Percentiles rank a stretch among this genome's conserved stretches.
These are phyloP conservation scores for Sinonovacula constricta DNA, from an alignment of 1,140 invertebrate genomes.

Conservation along the genomic window DNA sequence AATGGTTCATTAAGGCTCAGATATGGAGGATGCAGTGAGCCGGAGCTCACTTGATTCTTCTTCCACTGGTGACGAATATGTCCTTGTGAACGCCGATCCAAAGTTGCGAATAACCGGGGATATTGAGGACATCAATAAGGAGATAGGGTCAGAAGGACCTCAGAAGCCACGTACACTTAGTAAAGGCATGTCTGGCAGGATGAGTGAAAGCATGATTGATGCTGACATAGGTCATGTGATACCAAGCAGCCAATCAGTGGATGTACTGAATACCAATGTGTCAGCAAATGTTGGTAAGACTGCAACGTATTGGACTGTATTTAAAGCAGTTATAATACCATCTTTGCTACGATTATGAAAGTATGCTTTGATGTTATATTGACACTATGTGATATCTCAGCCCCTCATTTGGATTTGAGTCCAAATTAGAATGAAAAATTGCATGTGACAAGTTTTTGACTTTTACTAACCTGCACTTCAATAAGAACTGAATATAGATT, in stretches of 20 bases:
- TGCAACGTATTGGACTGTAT: too few species aligned
- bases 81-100: constrained; percentile 85
- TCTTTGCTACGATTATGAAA: too few species aligned
- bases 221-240: constrained; percentile 65
- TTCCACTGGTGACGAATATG: constrained; percentile 90
- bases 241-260: constrained; percentile 69
- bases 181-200: constrained; percentile 82
- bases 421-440: too few species aligned
- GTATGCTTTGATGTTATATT: too few species aligned
- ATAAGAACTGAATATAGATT: too few species aligned
- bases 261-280: constrained; percentile 54
- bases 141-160: constrained; percentile 80
- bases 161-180: background rate
- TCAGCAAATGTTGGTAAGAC: constrained; percentile 34
- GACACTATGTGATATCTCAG: too few species aligned
- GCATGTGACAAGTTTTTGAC: too few species aligned
- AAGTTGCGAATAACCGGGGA: constrained; percentile 87
- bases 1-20: background rate
- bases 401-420: too few species aligned
- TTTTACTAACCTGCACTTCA: too few species aligned
- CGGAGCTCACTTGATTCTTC: constrained; percentile 89
- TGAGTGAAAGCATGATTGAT: constrained; percentile 77
- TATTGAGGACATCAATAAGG: constrained; percentile 87
- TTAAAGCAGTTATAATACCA: too few species aligned
- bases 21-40: constrained; percentile 89